Evolutionary conservation across 1,140 invertebrate genomes (phyloP), one percentile per base, ranked within the genome.

Genomic region (Plectrocnemia conspersa): DNA sequence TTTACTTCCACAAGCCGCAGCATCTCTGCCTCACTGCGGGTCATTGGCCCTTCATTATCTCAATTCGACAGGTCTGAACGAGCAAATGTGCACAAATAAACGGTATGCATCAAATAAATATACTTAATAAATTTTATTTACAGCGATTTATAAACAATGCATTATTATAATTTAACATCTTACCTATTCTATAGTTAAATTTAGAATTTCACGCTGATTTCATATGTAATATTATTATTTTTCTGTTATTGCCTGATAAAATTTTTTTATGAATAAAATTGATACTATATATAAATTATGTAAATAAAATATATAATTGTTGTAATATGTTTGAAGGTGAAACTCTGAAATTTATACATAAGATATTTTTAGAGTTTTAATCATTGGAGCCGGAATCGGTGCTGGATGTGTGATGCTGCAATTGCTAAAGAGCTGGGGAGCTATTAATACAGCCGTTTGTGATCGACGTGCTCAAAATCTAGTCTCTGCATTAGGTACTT

Each of bases 401-500:
- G 66, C 68, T 33, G 70, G 70, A 16, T 71, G 70, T 32, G 66
- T 63, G 10, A 46, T 72, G 7, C 49, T 74, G 16, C 72, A 75
- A 61, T 54, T 73, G 47, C 59, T 75, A 40, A 64, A 64, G 23
- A 48, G 58, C 2, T 66, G 67, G 65, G 71, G 71, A n/a, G 69
- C 67, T 3, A 50, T 64, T 27, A 58, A 66, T 9, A 64, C 67
- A 1, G 68, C 56, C 59, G 22, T 62, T 59, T 16, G 69, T 64
- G 36, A 69, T 65, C 18, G 24, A 42, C 7, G 62, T 56, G 42
- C 60, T 58, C 32, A 64, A 61, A 11, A 54, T 42, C 24, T 62
- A 52, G 6, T 63, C 68, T 6, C 64, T 59, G 46, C 64, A 65
- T 16, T 59, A 66, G 10, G 72, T 71, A 69, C 46, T 45, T 49